These are phyloP conservation scores for Empidonax alnorum DNA, from an alignment of 2,113 vertebrate genomes.

Conservation along the genomic window DNA sequence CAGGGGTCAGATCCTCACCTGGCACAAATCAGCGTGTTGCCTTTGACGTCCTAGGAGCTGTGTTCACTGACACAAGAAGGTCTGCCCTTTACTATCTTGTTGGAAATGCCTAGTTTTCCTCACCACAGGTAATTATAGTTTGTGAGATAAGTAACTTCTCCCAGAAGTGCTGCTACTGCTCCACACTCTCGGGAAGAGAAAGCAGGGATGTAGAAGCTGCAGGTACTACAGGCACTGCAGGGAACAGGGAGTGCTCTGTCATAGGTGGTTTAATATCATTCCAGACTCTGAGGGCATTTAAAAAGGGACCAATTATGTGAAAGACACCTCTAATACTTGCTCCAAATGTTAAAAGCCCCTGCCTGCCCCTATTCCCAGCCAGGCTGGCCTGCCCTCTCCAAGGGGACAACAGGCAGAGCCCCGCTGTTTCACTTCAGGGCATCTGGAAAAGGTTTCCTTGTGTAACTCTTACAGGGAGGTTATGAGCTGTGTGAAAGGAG, in stretches of 20 bases:
- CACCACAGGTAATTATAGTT: constrained; percentile 47
- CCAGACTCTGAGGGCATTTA: neutral
- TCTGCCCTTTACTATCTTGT: neutral
- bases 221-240: neutral
- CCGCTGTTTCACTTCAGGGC: neutral
- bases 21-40: neutral
- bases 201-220: constrained; percentile 3
- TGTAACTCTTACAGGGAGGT: neutral
- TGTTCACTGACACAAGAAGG: neutral
- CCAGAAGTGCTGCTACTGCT: constrained; percentile 45
- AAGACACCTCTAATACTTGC: constrained; percentile 42
- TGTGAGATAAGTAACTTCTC: constrained; percentile 55
- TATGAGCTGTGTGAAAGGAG: neutral
- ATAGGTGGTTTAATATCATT: constrained; percentile 42
- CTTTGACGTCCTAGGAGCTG: neutral
- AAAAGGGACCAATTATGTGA: constrained; percentile 31
- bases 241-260: constrained; percentile 10
- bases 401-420: rapidly evolving
- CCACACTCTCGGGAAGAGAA: neutral
- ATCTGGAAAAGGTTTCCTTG: neutral
- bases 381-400: neutral
- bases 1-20: neutral
- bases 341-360: neutral
- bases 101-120: constrained; percentile 14
- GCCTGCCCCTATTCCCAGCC: neutral